A percentile compares a stretch with the other conserved stretches of the same genome.
These are phyloP conservation scores for Nephrocerus scutellatus DNA, from an alignment of 2,888 invertebrate species.

Conservation along the genomic window DNA sequence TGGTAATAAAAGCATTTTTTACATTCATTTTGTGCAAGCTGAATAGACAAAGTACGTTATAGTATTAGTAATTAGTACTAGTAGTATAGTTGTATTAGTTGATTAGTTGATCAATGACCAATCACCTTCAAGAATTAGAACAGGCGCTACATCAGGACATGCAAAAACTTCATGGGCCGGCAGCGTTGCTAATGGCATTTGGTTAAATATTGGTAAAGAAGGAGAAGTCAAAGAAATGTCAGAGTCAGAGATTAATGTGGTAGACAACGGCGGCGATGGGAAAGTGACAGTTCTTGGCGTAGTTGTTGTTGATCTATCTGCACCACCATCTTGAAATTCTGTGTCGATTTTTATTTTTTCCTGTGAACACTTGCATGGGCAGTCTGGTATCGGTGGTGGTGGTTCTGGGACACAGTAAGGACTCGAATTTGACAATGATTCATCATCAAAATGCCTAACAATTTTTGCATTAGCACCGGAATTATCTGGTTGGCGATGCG, in stretches of 20 bases:
- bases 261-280: too few relatives aligned
- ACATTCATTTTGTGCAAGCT: too few relatives aligned
- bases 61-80: too few relatives aligned
- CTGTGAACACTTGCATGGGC: conserved; percentile 41
- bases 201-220: conserved; percentile 6
- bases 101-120: conserved; percentile 10
- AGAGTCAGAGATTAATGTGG: conserved; percentile 6
- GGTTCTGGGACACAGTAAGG: conserved; percentile 40
- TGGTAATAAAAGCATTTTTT: too few relatives aligned
- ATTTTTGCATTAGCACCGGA: conserved; percentile 20
- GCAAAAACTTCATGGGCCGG: conserved; percentile 37
- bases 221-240: conserved; percentile 17
- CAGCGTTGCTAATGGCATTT: conserved; percentile 13
- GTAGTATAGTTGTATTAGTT: background rate
- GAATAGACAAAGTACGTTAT: too few relatives aligned
- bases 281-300: background rate
- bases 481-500: conserved; percentile 10
- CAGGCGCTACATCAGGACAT: conserved; percentile 63
- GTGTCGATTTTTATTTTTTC: background rate
- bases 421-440: conserved; percentile 12
- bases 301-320: conserved; percentile 7
- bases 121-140: conserved; percentile 83
- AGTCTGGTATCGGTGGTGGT: conserved; percentile 45
- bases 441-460: too few relatives aligned
- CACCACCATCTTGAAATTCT: conserved; percentile 3